These are phyloP conservation scores for Turdus rufiventris DNA, from an alignment of 2,113 vertebrate genomes.

Conservation along the genomic window DNA sequence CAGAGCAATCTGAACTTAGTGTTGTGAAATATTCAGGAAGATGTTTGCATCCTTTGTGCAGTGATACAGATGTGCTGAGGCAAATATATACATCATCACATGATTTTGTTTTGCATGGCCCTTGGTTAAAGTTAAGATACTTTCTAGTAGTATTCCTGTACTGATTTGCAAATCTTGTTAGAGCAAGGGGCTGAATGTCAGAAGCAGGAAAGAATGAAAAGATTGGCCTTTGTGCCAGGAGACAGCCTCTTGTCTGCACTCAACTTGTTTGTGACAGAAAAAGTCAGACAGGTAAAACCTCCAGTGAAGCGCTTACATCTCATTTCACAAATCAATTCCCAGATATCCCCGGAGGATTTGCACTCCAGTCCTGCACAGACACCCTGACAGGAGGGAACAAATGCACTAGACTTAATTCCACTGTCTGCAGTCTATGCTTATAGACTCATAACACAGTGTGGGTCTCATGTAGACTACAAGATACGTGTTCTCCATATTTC, in stretches of 20 bases:
- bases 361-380: not conserved
- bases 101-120: not conserved
- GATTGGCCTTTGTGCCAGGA: not conserved
- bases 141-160: not conserved
- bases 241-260: not conserved
- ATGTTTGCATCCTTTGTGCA: not conserved
- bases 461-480: not conserved
- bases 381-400: not conserved
- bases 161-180: not conserved
- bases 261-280: not conserved
- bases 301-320: not conserved
- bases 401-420: not conserved
- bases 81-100: not conserved
- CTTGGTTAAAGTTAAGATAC: not conserved
- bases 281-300: not conserved
- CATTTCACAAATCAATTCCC: not conserved
- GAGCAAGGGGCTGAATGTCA: not conserved
- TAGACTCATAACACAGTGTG: not conserved
- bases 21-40: not conserved
- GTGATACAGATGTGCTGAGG: not conserved
- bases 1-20: not conserved
- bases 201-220: not conserved
- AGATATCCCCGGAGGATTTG: fast-evolving
- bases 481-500: not conserved
- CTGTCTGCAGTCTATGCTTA: not conserved